Evolutionary conservation across 2,113 vertebrate species (phyloP).

Genomic region (Calonectris borealis): DNA sequence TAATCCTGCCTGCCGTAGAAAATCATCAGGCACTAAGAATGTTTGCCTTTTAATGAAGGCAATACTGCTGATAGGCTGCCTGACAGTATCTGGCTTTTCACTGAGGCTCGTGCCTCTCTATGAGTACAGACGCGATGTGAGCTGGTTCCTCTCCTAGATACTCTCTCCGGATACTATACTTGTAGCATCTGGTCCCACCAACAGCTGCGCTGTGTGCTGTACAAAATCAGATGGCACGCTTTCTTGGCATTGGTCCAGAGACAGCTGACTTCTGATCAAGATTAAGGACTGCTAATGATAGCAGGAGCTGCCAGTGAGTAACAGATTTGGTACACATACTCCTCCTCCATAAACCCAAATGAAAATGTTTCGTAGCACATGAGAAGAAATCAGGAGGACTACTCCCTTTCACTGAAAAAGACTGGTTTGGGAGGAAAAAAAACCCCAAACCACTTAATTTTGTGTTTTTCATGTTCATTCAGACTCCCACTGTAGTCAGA

Average conservation of each 20-base stretch:
- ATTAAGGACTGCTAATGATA: not conserved
- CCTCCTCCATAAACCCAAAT: not conserved
- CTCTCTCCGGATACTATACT: not conserved
- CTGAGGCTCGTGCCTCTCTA: not conserved
- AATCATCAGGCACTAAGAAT: not conserved
- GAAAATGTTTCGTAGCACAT: not conserved
- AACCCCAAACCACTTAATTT: not conserved
- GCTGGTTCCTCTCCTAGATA: not conserved
- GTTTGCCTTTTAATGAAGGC: not conserved
- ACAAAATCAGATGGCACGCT: not conserved
- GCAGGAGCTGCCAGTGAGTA: not conserved
- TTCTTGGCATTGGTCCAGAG: not conserved
- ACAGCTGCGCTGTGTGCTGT: not conserved
- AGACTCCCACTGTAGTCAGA: not conserved
- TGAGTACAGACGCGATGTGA: not conserved
- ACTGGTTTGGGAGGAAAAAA: not conserved
- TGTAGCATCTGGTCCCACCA: not conserved
- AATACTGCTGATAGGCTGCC: not conserved
- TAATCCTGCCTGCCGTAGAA: not conserved
- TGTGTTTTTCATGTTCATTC: not conserved
- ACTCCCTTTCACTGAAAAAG: not conserved
- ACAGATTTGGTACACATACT: not conserved
- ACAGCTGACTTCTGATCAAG: not conserved
- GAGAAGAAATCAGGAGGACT: not conserved
- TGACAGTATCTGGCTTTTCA: not conserved